These are phyloP conservation scores for Drosophila mayri DNA, from an alignment of 1,140 invertebrate genomes.

Conservation along the genomic window DNA sequence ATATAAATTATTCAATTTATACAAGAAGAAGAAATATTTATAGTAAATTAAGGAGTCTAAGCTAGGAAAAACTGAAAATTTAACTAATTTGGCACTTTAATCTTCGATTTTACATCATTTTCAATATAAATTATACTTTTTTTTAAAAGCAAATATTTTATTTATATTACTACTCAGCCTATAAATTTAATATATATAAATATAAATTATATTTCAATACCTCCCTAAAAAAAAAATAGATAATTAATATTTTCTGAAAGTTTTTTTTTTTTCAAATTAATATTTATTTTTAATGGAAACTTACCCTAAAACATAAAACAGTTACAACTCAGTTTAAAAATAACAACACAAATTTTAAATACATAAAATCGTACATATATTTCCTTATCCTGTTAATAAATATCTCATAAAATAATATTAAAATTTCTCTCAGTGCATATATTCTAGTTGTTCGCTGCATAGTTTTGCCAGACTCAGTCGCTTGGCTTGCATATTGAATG, in stretches of 20 bases:
- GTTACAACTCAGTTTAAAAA: too few species aligned
- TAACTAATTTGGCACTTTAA: background rate
- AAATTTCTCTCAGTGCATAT: conserved; percentile 1
- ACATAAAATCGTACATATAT: too few species aligned
- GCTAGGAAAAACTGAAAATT: background rate
- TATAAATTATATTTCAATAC: too few species aligned
- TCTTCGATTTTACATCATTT: background rate
- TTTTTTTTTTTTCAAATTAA: too few species aligned
- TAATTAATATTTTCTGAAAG: too few species aligned
- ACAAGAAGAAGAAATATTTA: background rate
- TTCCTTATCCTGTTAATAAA: background rate
- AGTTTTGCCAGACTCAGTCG: conserved; percentile 55
- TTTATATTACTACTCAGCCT: background rate
- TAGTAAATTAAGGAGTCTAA: background rate
- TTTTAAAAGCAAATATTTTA: background rate
- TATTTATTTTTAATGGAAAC: too few species aligned
- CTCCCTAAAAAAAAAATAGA: too few species aligned
- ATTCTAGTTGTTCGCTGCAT: conserved; percentile 38
- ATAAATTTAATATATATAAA: background rate
- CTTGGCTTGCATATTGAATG: conserved; percentile 71
- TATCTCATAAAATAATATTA: too few species aligned
- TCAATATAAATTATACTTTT: background rate
- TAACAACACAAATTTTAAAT: too few species aligned
- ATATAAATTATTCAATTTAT: conserved; percentile 9
- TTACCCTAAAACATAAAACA: too few species aligned